Evolutionary conservation across 2,888 invertebrate species (phyloP), one percentile per base, ranked within the genome.

Genomic region (Rhopalosiphum nymphaeae): DNA sequence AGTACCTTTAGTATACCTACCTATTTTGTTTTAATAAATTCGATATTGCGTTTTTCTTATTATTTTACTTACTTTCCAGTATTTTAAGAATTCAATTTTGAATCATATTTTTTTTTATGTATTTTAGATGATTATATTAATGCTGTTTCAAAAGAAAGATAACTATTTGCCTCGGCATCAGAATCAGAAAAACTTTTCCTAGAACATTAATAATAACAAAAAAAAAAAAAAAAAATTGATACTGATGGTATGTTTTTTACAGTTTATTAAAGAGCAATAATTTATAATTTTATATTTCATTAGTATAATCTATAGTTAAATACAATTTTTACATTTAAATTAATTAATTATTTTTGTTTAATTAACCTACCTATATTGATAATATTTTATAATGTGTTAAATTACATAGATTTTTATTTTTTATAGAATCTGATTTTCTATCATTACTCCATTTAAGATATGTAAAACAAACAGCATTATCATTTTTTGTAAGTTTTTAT

Each of bases 71-170:
- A 9, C 4, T 49, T 49, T 49, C 49, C 11, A 49, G 49, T 49
- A 9, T 49, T 49, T 49, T 49, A 49, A 49, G 49, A 49, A 49
- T 9, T 49, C 49, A 49, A 9, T 49, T 49, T 49, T 49, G 49
- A 49, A 49, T 49, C 5, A 49, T 49, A 49, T 49, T 9, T 57
- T 57, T 57, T 85, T 85, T 85, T 26, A 85, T 85, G 44, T 26
- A 26, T 86, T 9, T 86, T 26, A 86, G 86, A 86, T 86, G 86
- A 86, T 86, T 86, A 86, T 86, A 29, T 46, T 86, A 46, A 13
- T 26, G 26, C 86, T 21, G 26, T 46, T 26, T 44, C 25, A 10
- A 86, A 86, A 29, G 86, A 46, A 46, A 86, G 46, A 29, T 26
- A 86, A 86, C 86, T 86, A 7, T 86, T 86, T 46, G 46, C 46